Base-by-base conservation (phyloP, 2,113 vertebrate species). In the Neolamprologus devosi region DNA sequence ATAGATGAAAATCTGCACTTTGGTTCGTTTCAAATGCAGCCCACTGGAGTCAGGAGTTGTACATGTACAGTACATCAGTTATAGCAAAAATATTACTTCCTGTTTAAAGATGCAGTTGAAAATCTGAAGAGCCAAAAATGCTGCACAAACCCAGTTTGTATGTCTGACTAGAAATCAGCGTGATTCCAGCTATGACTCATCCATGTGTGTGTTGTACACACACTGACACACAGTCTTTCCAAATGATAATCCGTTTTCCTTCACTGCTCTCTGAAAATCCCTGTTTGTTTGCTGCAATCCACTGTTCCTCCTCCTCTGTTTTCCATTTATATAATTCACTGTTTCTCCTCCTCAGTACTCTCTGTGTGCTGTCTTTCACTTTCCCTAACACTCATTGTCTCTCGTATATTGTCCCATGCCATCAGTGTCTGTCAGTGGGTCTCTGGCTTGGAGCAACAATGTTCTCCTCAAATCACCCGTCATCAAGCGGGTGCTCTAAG, bases 141-240 rank as follows among this genome's bases (percentile, higher is more conserved):
- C 13, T 57, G 21, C 68, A 80, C 35, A 55, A 42, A 51, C 6
- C n/a, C 47, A 85, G 30, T 30, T 14, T 65, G 14, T 47, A 33
- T 70, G 49, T 85, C 40, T 63, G 73, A 84, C 83, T 88, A 81
- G 78, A 55, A 84, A 73, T 84, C 87, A 83, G 57, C n/a, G 23
- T 12, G 83, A 57, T 28, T 89, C 83, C 85, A 78, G 89, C 85
- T 86, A 85, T 92, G 90, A 94, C 84, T 93, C 92, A 93, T 90
- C 83, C 81, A 68, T 88, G 84, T 83, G 68, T 73, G 60, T 75
- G 28, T 58, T 84, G 35, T 57, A 13, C 37, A 80, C 47, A 26
- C 47, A 33, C 16, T 65, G 16, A 57, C 68, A 81, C 47, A 81
- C 75, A 37, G 42, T 33, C 47, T 86, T 86, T 89, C 17, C 53